A percentile compares a stretch with the other conserved stretches of the same genome.
phyloP scores from a whole-genome alignment of 2,113 vertebrate genomes.

The Phylloscopus trochiloides region DNA sequence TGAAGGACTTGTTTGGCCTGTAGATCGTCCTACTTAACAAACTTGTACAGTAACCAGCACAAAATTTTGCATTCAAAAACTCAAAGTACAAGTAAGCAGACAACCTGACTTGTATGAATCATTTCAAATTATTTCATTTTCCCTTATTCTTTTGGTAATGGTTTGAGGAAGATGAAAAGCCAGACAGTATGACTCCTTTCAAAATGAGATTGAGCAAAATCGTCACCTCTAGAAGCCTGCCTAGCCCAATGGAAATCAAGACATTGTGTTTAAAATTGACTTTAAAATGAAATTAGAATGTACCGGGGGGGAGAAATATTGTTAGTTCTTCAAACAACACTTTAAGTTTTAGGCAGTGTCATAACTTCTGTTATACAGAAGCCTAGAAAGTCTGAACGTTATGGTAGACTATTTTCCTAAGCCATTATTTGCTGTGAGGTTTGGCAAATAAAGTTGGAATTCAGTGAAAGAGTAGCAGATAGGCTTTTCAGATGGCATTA shows the following conservation, averaged over 20 bases:
- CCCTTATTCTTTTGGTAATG: neutral
- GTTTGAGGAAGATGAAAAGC: neutral
- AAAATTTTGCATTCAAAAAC: neutral
- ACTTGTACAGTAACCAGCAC: neutral
- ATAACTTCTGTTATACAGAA: neutral
- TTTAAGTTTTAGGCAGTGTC: neutral
- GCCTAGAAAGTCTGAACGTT: neutral
- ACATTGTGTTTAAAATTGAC: neutral
- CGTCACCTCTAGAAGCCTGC: neutral
- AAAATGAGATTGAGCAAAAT: neutral
- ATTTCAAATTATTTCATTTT: neutral
- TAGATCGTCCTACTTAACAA: neutral
- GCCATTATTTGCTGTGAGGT: neutral
- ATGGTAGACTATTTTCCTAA: neutral
- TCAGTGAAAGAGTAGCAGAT: neutral
- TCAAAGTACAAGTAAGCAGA: neutral
- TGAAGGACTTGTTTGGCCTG: neutral
- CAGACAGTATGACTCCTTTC: neutral
- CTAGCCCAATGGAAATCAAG: neutral
- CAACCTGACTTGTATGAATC: neutral
- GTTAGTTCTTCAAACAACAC: neutral
- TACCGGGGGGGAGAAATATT: neutral
- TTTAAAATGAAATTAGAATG: neutral
- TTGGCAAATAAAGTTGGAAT: neutral
- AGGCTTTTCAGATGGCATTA: neutral